Evolutionary conservation across 2,888 invertebrate genomes (phyloP), one percentile per base, ranked within the genome.

Genomic region (Barypeithes pellucidus): DNA sequence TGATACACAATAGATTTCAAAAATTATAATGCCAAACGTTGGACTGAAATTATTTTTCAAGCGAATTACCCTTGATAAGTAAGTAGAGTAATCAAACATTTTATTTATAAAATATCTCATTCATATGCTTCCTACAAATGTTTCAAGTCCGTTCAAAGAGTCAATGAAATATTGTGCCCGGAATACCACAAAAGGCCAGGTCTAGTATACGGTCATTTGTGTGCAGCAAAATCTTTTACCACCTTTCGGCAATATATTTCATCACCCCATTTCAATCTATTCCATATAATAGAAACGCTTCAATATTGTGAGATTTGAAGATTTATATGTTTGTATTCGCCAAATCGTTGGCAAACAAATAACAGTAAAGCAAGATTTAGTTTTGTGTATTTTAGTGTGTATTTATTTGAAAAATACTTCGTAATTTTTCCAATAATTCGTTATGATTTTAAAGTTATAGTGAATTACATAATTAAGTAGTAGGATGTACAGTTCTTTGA

Each of bases 151-250:
- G 22, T 33, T 41, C 29, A 50, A 63, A 63, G 22, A 63, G 29
- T 24, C 47, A 22, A 43, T 47, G 33, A 63, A 63, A 63, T 63
- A 63, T 63, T 41, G 12, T n/a, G 8, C 29, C 62, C 61, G 20
- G 22, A 50, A 50, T 61, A 61, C 29, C 45, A 24, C 29, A 16
- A n/a, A 60, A 14, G 45, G 20, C 14, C 33, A 43, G 47, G 9
- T 63, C 24, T 50, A 63, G 47, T 47, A 50, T 63, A 63, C 62
- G 47, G 47, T 22, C 62, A 41, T 63, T 63, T 63, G 47, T 63
- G 62, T 47, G 62, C 24, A 47, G 33, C 47, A 33, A 33, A 63
- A 63, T 63, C 62, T 47, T 63, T 63, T 47, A 47, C 33, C 62
- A 63, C 62, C 47, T 47, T 63, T 47, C 22, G 62, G 24, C 47